Base-by-base conservation (phyloP, 1,140 invertebrate genomes). In the Acromyrmex charruanus region DNA sequence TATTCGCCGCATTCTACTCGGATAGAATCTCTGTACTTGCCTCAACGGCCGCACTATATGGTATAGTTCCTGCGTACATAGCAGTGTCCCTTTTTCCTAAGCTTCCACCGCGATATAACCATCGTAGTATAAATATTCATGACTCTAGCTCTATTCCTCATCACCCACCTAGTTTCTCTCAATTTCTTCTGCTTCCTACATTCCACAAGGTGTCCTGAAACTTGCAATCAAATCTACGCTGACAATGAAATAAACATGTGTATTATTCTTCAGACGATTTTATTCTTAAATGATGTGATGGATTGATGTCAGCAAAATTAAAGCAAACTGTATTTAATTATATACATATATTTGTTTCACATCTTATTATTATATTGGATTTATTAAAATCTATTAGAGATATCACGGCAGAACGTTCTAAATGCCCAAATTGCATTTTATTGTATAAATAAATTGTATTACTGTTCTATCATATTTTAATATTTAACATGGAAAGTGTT, bases 81-180 rank as follows among this genome's bases (percentile, higher is more conserved):
- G 14, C 39, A 16, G 16, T 35, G 58, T 53, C 72, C 53, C 51
- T 61, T 74, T 75, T 88, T 80, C 69, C 77, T 58, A 80, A 87
- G 89, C 90, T 88, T 85, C 75, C 44, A 69, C 55, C 25, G 68
- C 87, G 90, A 88, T 87, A 85, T 77, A 90, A 90, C 90, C 89
- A 86, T 91, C 61, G 18, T 35, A 75, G 25, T 92, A 91, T 93
- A 92, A 91, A 93, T 93, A 93, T 93, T 93, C 90, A 92, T 92
- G 77, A 66, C 71, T 74, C 80, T 68, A 68, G 72, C 55, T 65
- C 53, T 53, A 31, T 58, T 58, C 21, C 71, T 16, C 72, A 68
- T 58, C 58, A 14, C 18, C 74, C 80, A 71, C 18, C 53, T 51
- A 58, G 35, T 72, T 72, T 82, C 35, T 72, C 44, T 31, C 59